Conservation (phyloP, 2,888 invertebrate genomes). For the Fragum fragum region DNA sequence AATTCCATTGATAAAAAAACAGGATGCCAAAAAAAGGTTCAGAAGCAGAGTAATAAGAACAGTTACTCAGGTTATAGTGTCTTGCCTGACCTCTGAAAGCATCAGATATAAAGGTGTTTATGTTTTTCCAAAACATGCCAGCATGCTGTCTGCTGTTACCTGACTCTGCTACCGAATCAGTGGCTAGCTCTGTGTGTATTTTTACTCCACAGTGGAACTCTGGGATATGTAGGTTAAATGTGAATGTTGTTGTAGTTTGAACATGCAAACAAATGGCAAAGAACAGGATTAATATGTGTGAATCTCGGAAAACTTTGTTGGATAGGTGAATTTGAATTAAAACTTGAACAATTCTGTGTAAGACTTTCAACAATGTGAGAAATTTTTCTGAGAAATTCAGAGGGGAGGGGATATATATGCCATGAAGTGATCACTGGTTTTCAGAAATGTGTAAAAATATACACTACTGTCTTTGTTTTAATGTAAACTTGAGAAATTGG, state of each 20-base stretch:
- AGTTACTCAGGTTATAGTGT: neutral
- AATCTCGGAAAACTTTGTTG: neutral
- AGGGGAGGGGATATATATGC: constrained; percentile 45
- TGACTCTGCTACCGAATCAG: constrained; percentile 41
- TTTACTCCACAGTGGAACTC: constrained; percentile 58
- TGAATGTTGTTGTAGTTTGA: constrained; percentile 24
- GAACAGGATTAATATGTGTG: neutral
- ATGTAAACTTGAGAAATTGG: constrained; percentile 47
- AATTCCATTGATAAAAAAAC: too few relatives aligned
- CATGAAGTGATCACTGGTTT: constrained; percentile 19
- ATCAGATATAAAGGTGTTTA: constrained; percentile 53
- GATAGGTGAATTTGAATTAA: neutral
- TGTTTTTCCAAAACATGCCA: constrained; percentile 55
- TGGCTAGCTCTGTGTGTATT: constrained; percentile 58
- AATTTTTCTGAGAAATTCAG: constrained; percentile 33
- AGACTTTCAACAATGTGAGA: constrained; percentile 1
- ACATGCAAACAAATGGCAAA: constrained; percentile 21
- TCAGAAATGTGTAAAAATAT: constrained; percentile 59
- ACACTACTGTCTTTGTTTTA: constrained; percentile 62
- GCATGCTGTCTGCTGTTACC: constrained; percentile 43
- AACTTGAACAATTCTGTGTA: neutral
- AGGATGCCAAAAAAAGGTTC: too few relatives aligned
- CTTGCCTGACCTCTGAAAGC: constrained; percentile 14
- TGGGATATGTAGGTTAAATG: constrained; percentile 58
- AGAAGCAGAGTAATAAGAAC: too few relatives aligned